Conservation (phyloP, 2,113 vertebrate species). For the Myrmecophaga tridactyla region DNA sequence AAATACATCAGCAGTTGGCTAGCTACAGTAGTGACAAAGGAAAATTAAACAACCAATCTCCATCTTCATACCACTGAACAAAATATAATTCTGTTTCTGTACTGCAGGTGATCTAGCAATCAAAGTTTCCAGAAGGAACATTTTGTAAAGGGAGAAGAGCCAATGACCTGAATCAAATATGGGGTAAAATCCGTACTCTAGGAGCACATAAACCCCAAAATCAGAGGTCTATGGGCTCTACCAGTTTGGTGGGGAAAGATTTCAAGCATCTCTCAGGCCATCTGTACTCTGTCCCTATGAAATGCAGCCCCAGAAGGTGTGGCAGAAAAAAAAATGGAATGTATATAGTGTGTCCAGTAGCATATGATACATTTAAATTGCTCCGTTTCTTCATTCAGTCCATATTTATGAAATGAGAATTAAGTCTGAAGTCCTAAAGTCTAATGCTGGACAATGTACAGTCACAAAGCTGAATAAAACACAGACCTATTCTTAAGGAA, state of each 20-base stretch:
- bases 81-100: slow-evolving; percentile 19
- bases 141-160: neutral
- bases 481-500: neutral
- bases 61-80: neutral
- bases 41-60: neutral
- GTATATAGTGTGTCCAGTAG: neutral
- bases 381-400: neutral
- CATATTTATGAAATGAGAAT: neutral
- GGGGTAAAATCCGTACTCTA: neutral
- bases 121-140: neutral
- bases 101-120: neutral
- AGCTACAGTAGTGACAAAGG: neutral
- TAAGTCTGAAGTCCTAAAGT: neutral
- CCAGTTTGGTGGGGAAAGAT: neutral
- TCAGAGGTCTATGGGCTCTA: neutral
- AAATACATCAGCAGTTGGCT: neutral
- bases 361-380: neutral
- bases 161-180: neutral
- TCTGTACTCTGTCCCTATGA: neutral
- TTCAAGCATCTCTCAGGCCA: neutral
- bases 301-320: neutral
- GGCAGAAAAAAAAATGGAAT: neutral
- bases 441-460: neutral
- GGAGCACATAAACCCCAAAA: neutral
- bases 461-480: neutral